Conservation (phyloP, 2,797 vertebrate species). For the Erethizon dorsatum region DNA sequence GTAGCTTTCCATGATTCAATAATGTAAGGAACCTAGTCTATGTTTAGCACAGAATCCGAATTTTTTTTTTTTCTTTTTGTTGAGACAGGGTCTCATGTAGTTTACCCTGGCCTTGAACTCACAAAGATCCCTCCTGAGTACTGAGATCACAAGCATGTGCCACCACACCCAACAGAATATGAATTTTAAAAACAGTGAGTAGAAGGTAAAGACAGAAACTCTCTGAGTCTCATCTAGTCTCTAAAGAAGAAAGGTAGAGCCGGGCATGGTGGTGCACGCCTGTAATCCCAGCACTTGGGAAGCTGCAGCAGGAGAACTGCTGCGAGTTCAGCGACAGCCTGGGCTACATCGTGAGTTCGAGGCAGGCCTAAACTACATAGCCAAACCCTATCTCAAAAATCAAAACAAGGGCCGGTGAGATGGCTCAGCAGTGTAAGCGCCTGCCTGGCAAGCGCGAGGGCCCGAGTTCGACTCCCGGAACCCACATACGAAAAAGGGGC, state of each 20-base stretch:
- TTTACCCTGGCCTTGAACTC: background rate
- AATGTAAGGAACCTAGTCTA: background rate
- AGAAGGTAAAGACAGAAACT: background rate
- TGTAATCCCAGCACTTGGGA: background rate
- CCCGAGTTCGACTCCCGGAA: too few relatives aligned
- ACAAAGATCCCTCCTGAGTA: background rate
- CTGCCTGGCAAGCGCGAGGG: too few relatives aligned
- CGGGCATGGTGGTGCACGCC: background rate
- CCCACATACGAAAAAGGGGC: too few relatives aligned
- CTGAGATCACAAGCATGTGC: background rate
- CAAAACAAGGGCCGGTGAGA: too few relatives aligned
- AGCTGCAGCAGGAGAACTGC: background rate
- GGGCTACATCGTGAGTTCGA: background rate
- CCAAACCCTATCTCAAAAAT: background rate
- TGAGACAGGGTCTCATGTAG: background rate
- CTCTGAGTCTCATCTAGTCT: background rate
- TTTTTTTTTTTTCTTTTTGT: background rate
- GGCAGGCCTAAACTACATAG: background rate
- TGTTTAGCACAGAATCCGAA: background rate
- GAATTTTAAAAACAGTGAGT: background rate
- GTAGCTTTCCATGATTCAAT: background rate
- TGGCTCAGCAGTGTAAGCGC: too few relatives aligned
- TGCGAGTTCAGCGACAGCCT: background rate
- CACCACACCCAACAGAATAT: background rate
- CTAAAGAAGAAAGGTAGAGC: background rate